Evolutionary conservation across 2,113 vertebrate genomes (phyloP).

Genomic region (Phrynosoma blainvillii): DNA sequence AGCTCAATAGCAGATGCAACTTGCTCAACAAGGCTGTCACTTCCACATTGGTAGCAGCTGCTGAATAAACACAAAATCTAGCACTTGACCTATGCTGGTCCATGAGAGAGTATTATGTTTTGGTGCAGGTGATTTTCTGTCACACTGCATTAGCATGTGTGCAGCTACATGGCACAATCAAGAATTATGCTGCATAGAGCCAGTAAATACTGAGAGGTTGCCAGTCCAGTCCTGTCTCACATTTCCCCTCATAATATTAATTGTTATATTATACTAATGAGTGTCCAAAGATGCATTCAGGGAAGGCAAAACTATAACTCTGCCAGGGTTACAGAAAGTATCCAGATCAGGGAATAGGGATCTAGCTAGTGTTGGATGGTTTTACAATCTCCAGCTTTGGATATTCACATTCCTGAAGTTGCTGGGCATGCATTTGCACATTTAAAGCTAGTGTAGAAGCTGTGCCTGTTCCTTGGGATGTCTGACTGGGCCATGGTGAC

Average conservation of each 20-base stretch:
- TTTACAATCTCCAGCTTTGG: too few species aligned
- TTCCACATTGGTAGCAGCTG: slow-evolving; percentile 2
- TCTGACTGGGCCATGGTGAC: too few species aligned
- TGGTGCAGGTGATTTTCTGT: slow-evolving; percentile 20
- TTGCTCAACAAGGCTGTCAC: neutral
- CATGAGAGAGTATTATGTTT: neutral
- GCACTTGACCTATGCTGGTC: neutral
- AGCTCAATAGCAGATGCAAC: neutral
- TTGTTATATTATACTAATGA: neutral
- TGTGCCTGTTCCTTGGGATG: too few species aligned
- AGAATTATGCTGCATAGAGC: neutral
- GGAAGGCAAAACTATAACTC: neutral
- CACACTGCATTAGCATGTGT: slow-evolving; percentile 8
- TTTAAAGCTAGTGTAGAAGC: too few species aligned
- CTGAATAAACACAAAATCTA: neutral
- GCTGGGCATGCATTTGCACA: too few species aligned
- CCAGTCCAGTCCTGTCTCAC: neutral
- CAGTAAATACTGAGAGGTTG: neutral
- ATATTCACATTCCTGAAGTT: too few species aligned
- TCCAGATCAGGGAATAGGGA: neutral
- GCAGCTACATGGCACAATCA: neutral
- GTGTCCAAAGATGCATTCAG: neutral
- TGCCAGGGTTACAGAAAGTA: neutral
- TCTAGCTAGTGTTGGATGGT: too few species aligned
- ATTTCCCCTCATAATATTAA: neutral